These are phyloP conservation scores for Cheilosia impressa DNA, from an alignment of 2,888 invertebrate genomes.

Conservation along the genomic window DNA sequence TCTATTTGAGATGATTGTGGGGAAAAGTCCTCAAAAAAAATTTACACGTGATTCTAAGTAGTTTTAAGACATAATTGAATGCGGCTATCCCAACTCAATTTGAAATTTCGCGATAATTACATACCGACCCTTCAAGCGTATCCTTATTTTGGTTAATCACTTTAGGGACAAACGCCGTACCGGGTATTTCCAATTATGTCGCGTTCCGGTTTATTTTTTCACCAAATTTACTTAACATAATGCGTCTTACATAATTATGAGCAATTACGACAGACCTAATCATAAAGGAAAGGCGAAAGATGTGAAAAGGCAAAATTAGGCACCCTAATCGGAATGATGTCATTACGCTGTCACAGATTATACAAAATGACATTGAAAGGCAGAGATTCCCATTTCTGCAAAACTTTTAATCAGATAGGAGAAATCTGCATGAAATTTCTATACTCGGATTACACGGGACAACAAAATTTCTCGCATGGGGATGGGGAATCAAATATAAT, in stretches of 20 bases:
- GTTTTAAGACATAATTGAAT: no score
- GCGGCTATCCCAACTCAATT: neutral
- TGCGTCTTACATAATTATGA: constrained; percentile 8
- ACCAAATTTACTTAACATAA: neutral
- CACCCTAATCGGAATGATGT: neutral
- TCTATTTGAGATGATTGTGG: no score
- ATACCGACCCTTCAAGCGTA: neutral
- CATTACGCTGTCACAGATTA: neutral
- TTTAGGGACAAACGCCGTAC: constrained; percentile 3
- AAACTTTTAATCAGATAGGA: constrained; percentile 21
- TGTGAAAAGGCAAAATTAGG: constrained; percentile 6
- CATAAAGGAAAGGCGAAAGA: constrained; percentile 8
- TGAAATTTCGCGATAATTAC: neutral
- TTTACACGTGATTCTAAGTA: no score
- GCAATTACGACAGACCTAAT: constrained; percentile 9
- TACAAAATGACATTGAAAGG: neutral
- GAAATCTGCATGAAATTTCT: constrained; percentile 14
- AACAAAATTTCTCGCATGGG: no score
- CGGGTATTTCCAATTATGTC: neutral
- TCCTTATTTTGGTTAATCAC: neutral
- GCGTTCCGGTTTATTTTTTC: neutral
- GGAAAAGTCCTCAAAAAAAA: no score
- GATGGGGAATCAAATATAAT: no score
- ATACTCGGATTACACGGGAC: no score
- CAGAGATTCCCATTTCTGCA: neutral